Percentiles rank a stretch among this genome's conserved stretches.
Evolutionary conservation across 2,797 vertebrate genomes (phyloP).

Genomic region (Synanceia verrucosa): DNA sequence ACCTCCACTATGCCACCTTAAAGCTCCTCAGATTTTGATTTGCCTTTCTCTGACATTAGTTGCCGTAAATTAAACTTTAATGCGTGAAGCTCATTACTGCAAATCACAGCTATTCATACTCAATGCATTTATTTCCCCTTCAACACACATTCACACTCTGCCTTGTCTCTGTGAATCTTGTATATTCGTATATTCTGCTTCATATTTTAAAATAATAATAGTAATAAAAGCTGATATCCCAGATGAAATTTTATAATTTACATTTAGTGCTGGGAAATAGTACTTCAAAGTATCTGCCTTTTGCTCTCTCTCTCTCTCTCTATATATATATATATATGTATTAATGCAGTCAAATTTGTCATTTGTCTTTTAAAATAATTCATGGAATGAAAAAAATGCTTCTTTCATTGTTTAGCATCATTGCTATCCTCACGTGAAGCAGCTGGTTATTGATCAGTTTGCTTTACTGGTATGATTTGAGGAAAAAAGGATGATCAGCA

Average conservation of each 20-base stretch:
- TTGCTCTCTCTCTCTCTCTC: slow-evolving; percentile 15
- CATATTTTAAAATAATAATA: slow-evolving; percentile 72
- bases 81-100: slow-evolving; percentile 80
- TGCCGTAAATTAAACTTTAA: slow-evolving; percentile 84
- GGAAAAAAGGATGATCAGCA: slow-evolving; percentile 29
- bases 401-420: background rate
- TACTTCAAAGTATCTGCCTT: slow-evolving; percentile 19
- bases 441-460: slow-evolving; percentile 21
- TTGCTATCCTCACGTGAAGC: slow-evolving; percentile 20
- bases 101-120: slow-evolving; percentile 80
- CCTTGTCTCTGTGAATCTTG: slow-evolving; percentile 59
- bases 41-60: slow-evolving; percentile 77
- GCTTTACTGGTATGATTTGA: slow-evolving; percentile 40
- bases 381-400: background rate
- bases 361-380: slow-evolving; percentile 16
- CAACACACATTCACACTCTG: slow-evolving; percentile 55
- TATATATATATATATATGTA: background rate
- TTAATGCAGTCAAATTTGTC: slow-evolving; percentile 18
- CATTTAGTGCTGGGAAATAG: slow-evolving; percentile 38
- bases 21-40: slow-evolving; percentile 77
- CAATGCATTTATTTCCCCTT: slow-evolving; percentile 72
- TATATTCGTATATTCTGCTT: slow-evolving; percentile 63
- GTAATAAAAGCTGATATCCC: slow-evolving; percentile 72
- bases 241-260: slow-evolving; percentile 60
- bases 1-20: slow-evolving; percentile 76